Percentiles rank a stretch among this genome's conserved stretches.
Conservation (phyloP, 2,888 invertebrate genomes). For the Limnephilus auricula region DNA sequence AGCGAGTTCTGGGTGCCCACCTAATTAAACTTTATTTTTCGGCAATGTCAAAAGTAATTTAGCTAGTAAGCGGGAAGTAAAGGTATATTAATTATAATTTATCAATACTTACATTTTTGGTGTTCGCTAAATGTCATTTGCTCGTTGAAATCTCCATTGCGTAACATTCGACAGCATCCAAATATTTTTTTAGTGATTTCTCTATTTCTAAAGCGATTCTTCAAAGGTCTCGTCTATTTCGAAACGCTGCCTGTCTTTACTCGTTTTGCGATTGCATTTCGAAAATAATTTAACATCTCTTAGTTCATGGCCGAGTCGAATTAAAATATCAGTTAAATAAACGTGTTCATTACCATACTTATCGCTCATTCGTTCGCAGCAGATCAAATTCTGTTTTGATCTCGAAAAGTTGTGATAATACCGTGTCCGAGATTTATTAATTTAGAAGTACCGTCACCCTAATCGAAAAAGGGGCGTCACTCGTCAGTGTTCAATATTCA, state of each 20-base stretch:
- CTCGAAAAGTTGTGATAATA: neutral
- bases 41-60: neutral
- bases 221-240: neutral
- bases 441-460: neutral
- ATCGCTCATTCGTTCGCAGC: neutral
- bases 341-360: neutral
- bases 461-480: neutral
- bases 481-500: neutral
- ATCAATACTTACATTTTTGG: neutral
- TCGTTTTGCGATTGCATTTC: neutral
- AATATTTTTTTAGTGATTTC: neutral
- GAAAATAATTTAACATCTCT: conserved; percentile 11
- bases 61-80: neutral
- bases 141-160: neutral
- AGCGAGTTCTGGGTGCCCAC: too few relatives aligned
- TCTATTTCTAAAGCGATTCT: neutral
- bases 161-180: neutral
- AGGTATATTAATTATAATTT: neutral
- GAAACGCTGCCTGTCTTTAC: neutral
- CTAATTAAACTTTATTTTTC: neutral
- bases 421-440: neutral
- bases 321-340: neutral
- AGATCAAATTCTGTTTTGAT: neutral
- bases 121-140: conserved; percentile 17
- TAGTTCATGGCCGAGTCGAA: neutral